phyloP scores from a whole-genome alignment of 1,140 invertebrate species.

The Cyclina sinensis region DNA sequence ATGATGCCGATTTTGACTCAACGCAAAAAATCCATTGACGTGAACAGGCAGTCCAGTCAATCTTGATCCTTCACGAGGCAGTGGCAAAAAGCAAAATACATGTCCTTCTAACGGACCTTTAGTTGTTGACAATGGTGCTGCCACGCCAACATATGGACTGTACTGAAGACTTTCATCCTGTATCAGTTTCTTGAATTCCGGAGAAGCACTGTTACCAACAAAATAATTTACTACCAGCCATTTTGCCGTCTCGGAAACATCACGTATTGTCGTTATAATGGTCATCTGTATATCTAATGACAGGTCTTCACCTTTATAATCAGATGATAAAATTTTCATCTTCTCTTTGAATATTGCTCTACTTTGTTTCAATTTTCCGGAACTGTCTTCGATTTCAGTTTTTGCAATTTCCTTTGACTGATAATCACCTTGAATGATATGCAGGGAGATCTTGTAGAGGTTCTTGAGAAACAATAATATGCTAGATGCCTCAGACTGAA shows the following conservation, averaged over 20 bases:
- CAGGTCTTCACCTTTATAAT: conserved; percentile 25
- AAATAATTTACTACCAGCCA: conserved; percentile 62
- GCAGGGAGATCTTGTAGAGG: not conserved
- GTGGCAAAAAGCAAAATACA: conserved; percentile 81
- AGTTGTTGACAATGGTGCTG: not conserved
- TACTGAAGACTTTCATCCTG: conserved; percentile 26
- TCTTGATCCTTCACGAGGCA: conserved; percentile 70
- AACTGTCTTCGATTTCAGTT: not conserved
- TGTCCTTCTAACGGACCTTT: conserved; percentile 61
- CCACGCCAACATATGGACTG: conserved; percentile 57
- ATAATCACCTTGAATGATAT: not conserved
- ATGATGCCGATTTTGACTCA: conserved; percentile 78
- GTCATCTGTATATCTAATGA: not conserved
- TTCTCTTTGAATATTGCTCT: conserved; percentile 19
- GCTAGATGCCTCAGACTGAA: conserved; percentile 66
- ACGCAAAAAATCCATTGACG: conserved; percentile 80
- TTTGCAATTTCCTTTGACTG: not conserved
- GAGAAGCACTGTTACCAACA: conserved; percentile 17
- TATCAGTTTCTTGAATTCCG: conserved; percentile 51
- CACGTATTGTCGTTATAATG: conserved; percentile 2
- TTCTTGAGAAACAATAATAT: conserved; percentile 75
- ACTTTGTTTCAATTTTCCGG: not conserved
- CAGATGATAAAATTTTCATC: not conserved
- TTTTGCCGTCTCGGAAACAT: not conserved
- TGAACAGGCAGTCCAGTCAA: conserved; percentile 79